Evolutionary conservation across 2,888 invertebrate species (phyloP).

Genomic region (Orchestes rusci): DNA sequence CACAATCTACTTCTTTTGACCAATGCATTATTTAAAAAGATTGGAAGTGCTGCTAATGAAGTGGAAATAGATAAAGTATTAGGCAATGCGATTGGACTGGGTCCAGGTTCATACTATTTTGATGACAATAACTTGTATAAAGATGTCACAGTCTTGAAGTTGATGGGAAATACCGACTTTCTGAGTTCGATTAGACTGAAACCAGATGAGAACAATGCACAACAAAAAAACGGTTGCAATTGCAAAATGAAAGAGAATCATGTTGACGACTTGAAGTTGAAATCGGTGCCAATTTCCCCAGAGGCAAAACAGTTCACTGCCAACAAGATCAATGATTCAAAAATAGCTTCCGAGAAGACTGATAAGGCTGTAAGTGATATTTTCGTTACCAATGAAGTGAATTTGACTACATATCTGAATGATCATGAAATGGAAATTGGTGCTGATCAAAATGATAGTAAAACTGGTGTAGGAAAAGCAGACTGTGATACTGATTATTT

Average conservation of each 20-base stretch:
- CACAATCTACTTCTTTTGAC: slow-evolving; percentile 37
- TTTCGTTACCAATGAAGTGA: no score
- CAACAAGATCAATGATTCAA: slow-evolving; percentile 4
- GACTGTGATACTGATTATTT: no score
- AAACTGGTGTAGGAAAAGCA: no score
- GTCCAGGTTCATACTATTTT: slow-evolving; percentile 37
- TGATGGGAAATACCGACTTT: slow-evolving; percentile 34
- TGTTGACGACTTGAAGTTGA: slow-evolving; percentile 11
- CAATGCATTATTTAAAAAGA: slow-evolving; percentile 37
- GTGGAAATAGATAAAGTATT: slow-evolving; percentile 38
- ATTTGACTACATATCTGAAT: no score
- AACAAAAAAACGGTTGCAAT: slow-evolving; percentile 10
- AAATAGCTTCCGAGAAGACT: no score
- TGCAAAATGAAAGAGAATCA: slow-evolving; percentile 10
- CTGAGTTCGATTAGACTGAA: slow-evolving; percentile 14
- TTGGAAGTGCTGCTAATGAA: slow-evolving; percentile 30
- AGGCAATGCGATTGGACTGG: slow-evolving; percentile 36
- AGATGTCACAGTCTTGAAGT: slow-evolving; percentile 35
- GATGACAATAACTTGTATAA: slow-evolving; percentile 38
- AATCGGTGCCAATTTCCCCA: slow-evolving; percentile 10
- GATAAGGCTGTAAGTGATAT: no score
- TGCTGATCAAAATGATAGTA: no score
- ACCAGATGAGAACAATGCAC: slow-evolving; percentile 5
- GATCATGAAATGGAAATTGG: no score
- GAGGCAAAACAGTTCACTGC: slow-evolving; percentile 6